Conservation (phyloP, 2,113 vertebrate genomes). For the Chaetodon trifascialis region DNA sequence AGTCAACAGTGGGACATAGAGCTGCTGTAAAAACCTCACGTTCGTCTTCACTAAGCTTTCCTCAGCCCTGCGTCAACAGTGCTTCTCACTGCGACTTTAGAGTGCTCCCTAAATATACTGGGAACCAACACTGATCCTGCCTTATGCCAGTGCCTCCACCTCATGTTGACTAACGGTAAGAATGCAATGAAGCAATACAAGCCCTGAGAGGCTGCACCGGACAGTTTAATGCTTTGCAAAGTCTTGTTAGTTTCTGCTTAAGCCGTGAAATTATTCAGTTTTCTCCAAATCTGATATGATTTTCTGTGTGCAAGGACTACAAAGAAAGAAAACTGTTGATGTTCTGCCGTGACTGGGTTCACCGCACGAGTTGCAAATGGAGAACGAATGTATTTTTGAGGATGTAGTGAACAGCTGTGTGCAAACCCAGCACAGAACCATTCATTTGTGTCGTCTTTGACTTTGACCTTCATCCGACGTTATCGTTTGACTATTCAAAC, state of each 20-base stretch:
- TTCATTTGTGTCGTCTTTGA: not conserved
- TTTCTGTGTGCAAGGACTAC: not conserved
- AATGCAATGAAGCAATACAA: not conserved
- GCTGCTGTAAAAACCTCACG: slow-evolving; percentile 75
- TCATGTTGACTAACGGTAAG: not conserved
- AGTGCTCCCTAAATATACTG: not conserved
- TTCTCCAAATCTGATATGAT: not conserved
- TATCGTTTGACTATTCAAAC: slow-evolving; percentile 43
- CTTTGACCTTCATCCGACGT: not conserved
- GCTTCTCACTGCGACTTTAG: not conserved
- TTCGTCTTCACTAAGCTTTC: not conserved
- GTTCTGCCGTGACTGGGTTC: not conserved
- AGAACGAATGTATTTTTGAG: not conserved
- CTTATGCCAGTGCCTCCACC: not conserved
- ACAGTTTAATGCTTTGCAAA: not conserved
- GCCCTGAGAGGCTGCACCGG: slow-evolving; percentile 2
- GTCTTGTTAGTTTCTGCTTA: not conserved
- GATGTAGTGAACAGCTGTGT: not conserved
- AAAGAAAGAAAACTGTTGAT: not conserved
- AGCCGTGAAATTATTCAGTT: not conserved
- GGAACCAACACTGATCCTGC: not conserved
- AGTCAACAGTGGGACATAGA: slow-evolving; percentile 90
- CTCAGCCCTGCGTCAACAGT: not conserved
- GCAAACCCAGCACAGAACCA: not conserved
- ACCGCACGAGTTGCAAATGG: not conserved